Base-by-base conservation (phyloP, 2,888 invertebrate genomes). In the Drosophila villosipedis region DNA sequence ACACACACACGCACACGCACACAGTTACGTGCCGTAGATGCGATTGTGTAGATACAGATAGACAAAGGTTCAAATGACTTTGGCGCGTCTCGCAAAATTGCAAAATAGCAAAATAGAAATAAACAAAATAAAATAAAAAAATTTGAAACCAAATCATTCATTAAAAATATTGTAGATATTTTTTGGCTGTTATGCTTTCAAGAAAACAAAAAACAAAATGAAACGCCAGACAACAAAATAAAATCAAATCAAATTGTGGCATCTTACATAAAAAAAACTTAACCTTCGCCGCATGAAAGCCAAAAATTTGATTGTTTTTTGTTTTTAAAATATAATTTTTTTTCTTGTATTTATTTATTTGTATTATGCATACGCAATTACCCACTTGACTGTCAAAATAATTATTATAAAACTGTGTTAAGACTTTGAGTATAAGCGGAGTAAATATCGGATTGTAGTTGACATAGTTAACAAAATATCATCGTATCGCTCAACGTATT, bases 241-340 rank as follows among this genome's bases (percentile, higher is more conserved):
- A 84, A 84, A 67, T 78, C 90, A 68, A 84, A 90, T 84, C 85
- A 88, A 84, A 84, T 73, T 84, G 73, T 73, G 89, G 85, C 89
- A 88, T 85, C 89, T 86, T 86, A 90, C 83, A 90, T 90, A 86
- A 88, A 83, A 60, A 63, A 70, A 52, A 64, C 65, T 85, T 85
- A 86, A 83, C 85, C 85, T 85, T 88, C 90, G 82, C 73, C 70
- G 49, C 62, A 84, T 73, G 75, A 70, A 73, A 87, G 76, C 69
- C 75, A 81, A 77, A 77, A 57, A 52, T 43, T 61, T 55, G 39
- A 30, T 39, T 39, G 54, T 74, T 57, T 47, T 70, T 54, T 63
- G 64, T 67, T 59, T 60, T 37, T 35, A 57, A 62, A 60, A 53
- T 63, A 47, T 22, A 37, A 9, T 33, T 57, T 52, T 54, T 54